Evolutionary conservation across 2,113 vertebrate species (phyloP), one percentile per base, ranked within the genome.

Genomic region (Hippocampus guttulatus): DNA sequence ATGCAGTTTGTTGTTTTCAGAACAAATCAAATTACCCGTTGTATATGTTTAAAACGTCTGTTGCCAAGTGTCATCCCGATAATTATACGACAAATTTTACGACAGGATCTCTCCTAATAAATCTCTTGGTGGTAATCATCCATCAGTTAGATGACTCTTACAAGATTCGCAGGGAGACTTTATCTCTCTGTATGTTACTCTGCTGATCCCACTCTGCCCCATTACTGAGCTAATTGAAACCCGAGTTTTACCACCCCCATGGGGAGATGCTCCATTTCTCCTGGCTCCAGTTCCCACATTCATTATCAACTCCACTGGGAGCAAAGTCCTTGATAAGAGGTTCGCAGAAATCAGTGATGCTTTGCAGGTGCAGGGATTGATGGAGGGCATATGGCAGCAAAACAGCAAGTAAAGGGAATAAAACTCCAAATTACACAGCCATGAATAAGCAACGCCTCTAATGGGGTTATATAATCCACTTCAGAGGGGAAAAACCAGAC

Each of bases 221-320:
- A 86, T 88, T 87, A 88, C 58, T 84, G 76, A 62, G 77, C 81
- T 86, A 88, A 90, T 90, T 90, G 84, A 86, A 89, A 85, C 58
- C 58, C 67, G 75, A 80, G 71, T 47, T 60, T 38, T 15, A 68
- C 45, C 68, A 78, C 74, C 45, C 69, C 83, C 75, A 63, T 74
- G 51, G 85, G 78, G 67, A 80, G 71, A 75, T 49, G 82, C 69
- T 86, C 74, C 76, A 84, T 75, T 86, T 88, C 70, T 80, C 71
- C 81, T 69, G 54, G 76, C 69, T 80, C 65, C 71, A 62, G 68
- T 88, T 88, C 85, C 76, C 81, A 87, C 84, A 85, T 87, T 90
- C 77, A 88, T 89, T 89, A 84, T 25, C 21, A 45, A 54, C 33
- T 75, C 84, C 64, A 2, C 27, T 82, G 84, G 80, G 81, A 85